Percentiles rank a stretch among this genome's conserved stretches.
phyloP scores from a whole-genome alignment of 2,797 vertebrate species.

The Balearica regulorum region DNA sequence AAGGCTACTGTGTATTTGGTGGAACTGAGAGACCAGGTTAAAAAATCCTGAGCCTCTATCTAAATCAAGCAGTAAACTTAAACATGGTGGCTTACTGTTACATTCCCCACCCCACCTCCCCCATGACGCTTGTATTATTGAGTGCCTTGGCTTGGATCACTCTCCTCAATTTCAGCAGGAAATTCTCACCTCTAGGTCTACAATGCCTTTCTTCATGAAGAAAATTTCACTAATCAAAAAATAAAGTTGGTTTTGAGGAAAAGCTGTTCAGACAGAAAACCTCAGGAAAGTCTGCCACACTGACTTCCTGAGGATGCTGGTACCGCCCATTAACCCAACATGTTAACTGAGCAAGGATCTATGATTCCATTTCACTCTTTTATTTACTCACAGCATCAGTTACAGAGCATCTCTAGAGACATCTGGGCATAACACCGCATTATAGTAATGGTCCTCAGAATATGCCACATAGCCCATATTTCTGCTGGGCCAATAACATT shows the following conservation, averaged over 20 bases:
- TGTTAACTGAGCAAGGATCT: not conserved
- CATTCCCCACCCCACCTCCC: rapidly evolving
- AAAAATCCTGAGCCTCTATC: not conserved
- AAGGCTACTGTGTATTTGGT: not conserved
- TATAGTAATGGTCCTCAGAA: not conserved
- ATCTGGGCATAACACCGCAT: not conserved
- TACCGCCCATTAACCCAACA: not conserved
- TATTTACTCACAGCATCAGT: not conserved
- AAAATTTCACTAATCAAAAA: not conserved
- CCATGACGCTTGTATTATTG: not conserved
- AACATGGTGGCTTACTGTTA: rapidly evolving
- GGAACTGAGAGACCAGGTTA: not conserved
- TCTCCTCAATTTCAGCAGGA: not conserved
- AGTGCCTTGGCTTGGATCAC: not conserved
- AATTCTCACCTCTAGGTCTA: not conserved
- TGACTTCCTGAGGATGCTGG: not conserved
- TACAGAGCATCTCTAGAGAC: not conserved
- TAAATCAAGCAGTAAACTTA: not conserved
- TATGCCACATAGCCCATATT: rapidly evolving
- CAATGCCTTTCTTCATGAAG: not conserved
- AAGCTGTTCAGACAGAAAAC: not conserved
- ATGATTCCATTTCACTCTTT: not conserved
- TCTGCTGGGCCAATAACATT: not conserved
- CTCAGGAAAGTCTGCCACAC: not conserved
- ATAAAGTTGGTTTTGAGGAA: not conserved